Percentiles rank a stretch among this genome's conserved stretches.
Evolutionary conservation across 2,888 invertebrate species (phyloP).

Genomic region (Zygaena filipendulae): DNA sequence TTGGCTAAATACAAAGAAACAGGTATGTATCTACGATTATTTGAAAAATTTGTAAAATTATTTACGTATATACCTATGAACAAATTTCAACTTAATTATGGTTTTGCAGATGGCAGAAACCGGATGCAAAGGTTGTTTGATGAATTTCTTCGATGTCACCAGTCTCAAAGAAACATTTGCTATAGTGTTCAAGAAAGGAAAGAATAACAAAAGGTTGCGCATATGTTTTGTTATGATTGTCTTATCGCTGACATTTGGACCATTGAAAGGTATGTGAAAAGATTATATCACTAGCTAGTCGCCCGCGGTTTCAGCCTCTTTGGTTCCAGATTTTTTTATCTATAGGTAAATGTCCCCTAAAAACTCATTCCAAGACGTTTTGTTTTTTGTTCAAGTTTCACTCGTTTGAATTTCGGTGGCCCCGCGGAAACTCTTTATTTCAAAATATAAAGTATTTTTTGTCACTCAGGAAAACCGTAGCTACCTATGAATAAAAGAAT

Average conservation of each 20-base stretch:
- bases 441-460: no score
- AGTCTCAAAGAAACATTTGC: slow-evolving; percentile 58
- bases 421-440: no score
- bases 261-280: slow-evolving; percentile 49
- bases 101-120: slow-evolving; percentile 8
- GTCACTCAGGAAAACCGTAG: no score
- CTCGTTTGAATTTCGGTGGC: no score
- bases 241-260: slow-evolving; percentile 48
- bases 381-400: no score
- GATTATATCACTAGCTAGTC: no score
- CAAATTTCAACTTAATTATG: background rate
- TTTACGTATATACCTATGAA: slow-evolving; percentile 1
- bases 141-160: slow-evolving; percentile 57
- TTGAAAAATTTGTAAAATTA: slow-evolving; percentile 5
- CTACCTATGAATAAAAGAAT: no score
- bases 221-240: slow-evolving; percentile 44
- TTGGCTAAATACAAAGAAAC: slow-evolving; percentile 46
- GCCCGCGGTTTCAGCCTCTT: no score
- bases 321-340: no score
- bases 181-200: slow-evolving; percentile 60
- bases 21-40: slow-evolving; percentile 29
- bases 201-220: slow-evolving; percentile 42
- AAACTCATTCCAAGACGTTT: no score
- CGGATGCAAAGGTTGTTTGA: slow-evolving; percentile 33
- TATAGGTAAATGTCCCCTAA: no score